Evolutionary conservation across 2,888 invertebrate genomes (phyloP).

Genomic region (Mellilla xanthometata): DNA sequence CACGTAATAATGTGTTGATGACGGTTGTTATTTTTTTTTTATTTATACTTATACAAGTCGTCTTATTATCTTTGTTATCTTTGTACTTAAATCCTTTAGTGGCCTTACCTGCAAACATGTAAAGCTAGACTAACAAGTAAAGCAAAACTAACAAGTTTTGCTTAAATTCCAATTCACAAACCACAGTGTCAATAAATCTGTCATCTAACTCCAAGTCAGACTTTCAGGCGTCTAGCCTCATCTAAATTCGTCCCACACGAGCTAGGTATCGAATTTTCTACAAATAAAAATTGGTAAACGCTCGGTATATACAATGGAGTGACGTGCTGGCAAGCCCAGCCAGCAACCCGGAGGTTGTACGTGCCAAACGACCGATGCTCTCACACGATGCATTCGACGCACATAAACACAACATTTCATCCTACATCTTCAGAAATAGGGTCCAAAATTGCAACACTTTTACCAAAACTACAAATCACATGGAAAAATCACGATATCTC

Average conservation of each 20-base stretch:
- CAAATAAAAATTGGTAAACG: conserved; percentile 55
- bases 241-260: conserved; percentile 13
- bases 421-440: conserved; percentile 12
- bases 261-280: conserved; percentile 38
- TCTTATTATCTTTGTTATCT: too few species aligned
- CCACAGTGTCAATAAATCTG: neutral
- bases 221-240: conserved; percentile 12
- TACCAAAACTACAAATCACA: conserved; percentile 29
- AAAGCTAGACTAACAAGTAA: too few species aligned
- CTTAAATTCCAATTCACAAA: too few species aligned
- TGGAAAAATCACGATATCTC: conserved; percentile 35
- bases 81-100: too few species aligned
- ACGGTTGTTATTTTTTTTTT: too few species aligned
- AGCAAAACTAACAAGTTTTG: too few species aligned
- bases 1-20: too few species aligned
- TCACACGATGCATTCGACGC: conserved; percentile 14
- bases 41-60: too few species aligned
- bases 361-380: conserved; percentile 55
- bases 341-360: conserved; percentile 34
- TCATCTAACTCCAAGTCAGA: conserved; percentile 5
- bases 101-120: too few species aligned
- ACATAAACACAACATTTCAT: conserved; percentile 12
- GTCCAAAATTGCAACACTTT: conserved; percentile 15
- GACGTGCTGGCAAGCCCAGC: conserved; percentile 45
- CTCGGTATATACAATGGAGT: conserved; percentile 47